phyloP scores from a whole-genome alignment of 2,113 vertebrate genomes.

The Scalopus aquaticus region DNA sequence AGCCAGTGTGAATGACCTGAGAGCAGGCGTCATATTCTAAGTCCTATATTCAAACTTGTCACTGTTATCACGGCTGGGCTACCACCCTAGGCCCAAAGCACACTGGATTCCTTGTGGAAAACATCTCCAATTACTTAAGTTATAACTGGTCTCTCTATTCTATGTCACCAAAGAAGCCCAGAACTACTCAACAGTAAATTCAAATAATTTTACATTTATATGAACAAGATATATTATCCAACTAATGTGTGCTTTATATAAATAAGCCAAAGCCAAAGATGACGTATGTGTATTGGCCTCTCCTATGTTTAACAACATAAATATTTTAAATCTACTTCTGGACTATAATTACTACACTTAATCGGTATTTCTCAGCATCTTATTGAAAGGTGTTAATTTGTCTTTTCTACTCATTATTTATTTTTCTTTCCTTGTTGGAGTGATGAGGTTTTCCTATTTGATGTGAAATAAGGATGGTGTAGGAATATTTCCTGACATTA shows the following conservation, averaged over 20 bases:
- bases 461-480: not conserved
- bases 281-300: not conserved
- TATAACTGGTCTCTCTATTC: not conserved
- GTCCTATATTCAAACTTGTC: too few relatives aligned
- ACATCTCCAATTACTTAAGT: not conserved
- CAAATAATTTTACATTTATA: not conserved
- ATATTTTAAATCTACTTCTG: too few relatives aligned
- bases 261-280: not conserved
- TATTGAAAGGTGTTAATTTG: not conserved
- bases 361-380: not conserved
- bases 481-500: not conserved
- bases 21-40: not conserved
- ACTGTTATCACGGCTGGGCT: not conserved
- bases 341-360: too few relatives aligned
- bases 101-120: not conserved
- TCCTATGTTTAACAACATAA: too few relatives aligned
- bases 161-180: not conserved
- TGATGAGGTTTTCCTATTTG: not conserved
- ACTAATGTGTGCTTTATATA: not conserved
- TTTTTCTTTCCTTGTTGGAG: not conserved
- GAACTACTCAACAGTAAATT: not conserved
- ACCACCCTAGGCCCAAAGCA: not conserved
- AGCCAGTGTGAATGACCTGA: not conserved
- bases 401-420: not conserved
- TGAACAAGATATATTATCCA: not conserved